Conservation (phyloP, 2,797 vertebrate genomes). For the Esox lucius region DNA sequence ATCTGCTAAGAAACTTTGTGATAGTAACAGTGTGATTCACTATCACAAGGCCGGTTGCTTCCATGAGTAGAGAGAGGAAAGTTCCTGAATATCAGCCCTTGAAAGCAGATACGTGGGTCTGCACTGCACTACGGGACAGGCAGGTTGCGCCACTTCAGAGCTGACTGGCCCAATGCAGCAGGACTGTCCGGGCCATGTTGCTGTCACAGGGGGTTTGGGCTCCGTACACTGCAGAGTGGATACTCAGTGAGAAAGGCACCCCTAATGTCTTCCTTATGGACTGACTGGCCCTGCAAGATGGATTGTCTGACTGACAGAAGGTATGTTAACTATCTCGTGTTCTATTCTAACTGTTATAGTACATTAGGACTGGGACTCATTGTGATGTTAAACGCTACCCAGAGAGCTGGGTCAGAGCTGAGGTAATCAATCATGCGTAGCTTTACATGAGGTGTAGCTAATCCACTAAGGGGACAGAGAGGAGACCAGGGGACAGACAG, state of each 20-base stretch:
- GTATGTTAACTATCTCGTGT: slow-evolving; percentile 86
- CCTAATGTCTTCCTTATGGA: slow-evolving; percentile 85
- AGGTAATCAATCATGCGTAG: slow-evolving; percentile 74
- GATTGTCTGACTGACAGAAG: slow-evolving; percentile 77
- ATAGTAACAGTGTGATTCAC: slow-evolving; percentile 53
- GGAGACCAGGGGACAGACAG: background rate
- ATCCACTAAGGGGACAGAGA: slow-evolving; percentile 39
- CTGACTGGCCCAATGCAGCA: slow-evolving; percentile 61
- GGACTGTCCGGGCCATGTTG: slow-evolving; percentile 57
- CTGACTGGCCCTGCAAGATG: slow-evolving; percentile 69
- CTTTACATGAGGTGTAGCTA: slow-evolving; percentile 53
- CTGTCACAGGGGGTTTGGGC: slow-evolving; percentile 59
- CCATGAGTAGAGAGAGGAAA: slow-evolving; percentile 46
- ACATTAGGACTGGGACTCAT: slow-evolving; percentile 75
- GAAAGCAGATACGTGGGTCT: slow-evolving; percentile 59
- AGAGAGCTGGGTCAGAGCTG: slow-evolving; percentile 69
- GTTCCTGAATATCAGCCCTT: slow-evolving; percentile 64
- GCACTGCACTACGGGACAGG: no score
- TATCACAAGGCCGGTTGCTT: slow-evolving; percentile 46
- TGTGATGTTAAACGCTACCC: slow-evolving; percentile 57
- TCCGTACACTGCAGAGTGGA: slow-evolving; percentile 65
- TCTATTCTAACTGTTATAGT: slow-evolving; percentile 74
- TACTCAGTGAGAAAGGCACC: slow-evolving; percentile 71
- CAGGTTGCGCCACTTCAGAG: no score
- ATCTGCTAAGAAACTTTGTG: slow-evolving; percentile 56